Base-by-base conservation (phyloP, 2,113 vertebrate species). In the Osmerus eperlanus region DNA sequence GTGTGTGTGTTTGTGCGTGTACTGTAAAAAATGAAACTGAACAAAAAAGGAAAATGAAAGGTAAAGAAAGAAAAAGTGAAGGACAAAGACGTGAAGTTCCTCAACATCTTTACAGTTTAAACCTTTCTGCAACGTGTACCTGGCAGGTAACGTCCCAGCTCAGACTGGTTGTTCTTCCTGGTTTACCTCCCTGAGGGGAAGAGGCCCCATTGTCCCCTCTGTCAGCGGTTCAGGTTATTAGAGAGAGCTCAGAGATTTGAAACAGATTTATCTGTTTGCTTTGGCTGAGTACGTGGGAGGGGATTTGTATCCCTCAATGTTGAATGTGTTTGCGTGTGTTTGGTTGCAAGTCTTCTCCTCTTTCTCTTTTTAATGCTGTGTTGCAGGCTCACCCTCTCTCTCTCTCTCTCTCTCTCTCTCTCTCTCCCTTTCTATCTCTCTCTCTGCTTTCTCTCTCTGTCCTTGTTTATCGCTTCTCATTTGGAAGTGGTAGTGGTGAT, bases 181-280 rank as follows among this genome's bases (percentile, higher is more conserved):
- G 67, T 60, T 55, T 4, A 16, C 4, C 16, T 58, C 55, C 74
- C 28, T 54, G 21, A 14, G 52, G 53, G 68, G 41, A 78, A 61
- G 12, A 65, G 47, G 12, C 8, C 59, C 32, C 67, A 8, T 55
- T 25, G 69, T 65, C 19, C 78, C 8, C 0, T 4, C 53, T 61
- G 65, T 52, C 71, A n/a, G 28, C 73, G 54, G 25, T 52, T 68
- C 29, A 12, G 7, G 64, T n/a, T 69, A 72, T 58, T 55, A 36
- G 63, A 25, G 51, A 7, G 25, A 56, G 61, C 59, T 63, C 0
- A 9, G 73, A 67, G 53, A 72, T 72, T 54, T 12, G 41, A 2
- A 63, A 68, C 68, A 67, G 55, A 74, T 29, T 62, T 21, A 36
- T 70, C 29, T 4, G 58, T 68, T 71, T 75, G 69, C 62, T 61